These are phyloP conservation scores for Pyrgus malvae DNA, from an alignment of 2,888 invertebrate species.

Conservation along the genomic window DNA sequence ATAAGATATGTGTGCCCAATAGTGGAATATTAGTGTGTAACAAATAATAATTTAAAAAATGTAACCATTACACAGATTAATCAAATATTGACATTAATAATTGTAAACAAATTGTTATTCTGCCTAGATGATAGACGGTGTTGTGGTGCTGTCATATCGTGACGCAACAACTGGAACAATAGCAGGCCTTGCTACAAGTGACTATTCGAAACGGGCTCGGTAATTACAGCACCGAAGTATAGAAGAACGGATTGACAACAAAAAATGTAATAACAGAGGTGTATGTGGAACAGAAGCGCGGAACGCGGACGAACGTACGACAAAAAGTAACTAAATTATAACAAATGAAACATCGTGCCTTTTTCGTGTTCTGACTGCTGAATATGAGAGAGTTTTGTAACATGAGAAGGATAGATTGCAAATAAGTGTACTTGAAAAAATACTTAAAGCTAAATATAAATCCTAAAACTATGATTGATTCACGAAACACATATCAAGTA, in stretches of 20 bases:
- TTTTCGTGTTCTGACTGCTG: slow-evolving; percentile 15
- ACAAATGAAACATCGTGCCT: slow-evolving; percentile 24
- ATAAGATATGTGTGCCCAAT: too few species aligned
- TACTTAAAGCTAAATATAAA: too few species aligned
- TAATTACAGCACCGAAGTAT: slow-evolving; percentile 52
- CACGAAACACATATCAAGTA: too few species aligned
- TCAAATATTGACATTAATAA: slow-evolving; percentile 37
- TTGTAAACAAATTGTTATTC: slow-evolving; percentile 56
- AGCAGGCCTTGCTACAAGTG: slow-evolving; percentile 56
- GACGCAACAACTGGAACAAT: slow-evolving; percentile 59
- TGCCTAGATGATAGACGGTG: slow-evolving; percentile 45
- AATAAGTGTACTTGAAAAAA: too few species aligned
- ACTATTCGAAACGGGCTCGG: slow-evolving; percentile 49
- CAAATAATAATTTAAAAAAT: too few species aligned
- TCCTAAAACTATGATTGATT: too few species aligned
- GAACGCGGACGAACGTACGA: slow-evolving; percentile 31
- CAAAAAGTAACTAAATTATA: slow-evolving; percentile 42
- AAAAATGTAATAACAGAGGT: slow-evolving; percentile 51
- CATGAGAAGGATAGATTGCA: too few species aligned
- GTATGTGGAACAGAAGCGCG: slow-evolving; percentile 36
- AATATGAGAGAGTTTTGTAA: slow-evolving; percentile 25
- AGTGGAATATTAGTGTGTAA: too few species aligned
- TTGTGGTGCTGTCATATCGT: slow-evolving; percentile 47
- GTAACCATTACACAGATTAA: too few species aligned
- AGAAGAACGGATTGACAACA: slow-evolving; percentile 48